Percentiles rank a stretch among this genome's conserved stretches.
Evolutionary conservation across 1,140 invertebrate genomes (phyloP).

Genomic region (Macrocentrus cingulum): DNA sequence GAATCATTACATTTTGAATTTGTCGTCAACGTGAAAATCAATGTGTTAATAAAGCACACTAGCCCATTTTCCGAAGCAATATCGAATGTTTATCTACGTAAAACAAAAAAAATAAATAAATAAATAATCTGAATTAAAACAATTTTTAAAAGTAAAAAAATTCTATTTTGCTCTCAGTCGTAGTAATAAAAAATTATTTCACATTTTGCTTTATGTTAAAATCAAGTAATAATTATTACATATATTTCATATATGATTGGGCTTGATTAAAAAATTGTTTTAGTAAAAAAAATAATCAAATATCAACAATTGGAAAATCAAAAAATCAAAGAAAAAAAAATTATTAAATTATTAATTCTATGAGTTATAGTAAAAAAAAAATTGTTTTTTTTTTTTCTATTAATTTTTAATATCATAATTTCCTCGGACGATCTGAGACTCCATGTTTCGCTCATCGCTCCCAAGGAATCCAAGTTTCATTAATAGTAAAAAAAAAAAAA

Average conservation of each 20-base stretch:
- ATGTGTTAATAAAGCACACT: conserved; percentile 6
- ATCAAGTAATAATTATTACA: conserved; percentile 1
- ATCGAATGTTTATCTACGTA: neutral
- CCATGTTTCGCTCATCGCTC: conserved; percentile 6
- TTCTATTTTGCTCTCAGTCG: no score
- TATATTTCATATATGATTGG: conserved; percentile 6
- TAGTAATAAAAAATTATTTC: conserved; percentile 12
- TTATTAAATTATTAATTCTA: no score
- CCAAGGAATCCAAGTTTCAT: conserved; percentile 3
- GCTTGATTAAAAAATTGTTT: neutral
- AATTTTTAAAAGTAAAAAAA: neutral
- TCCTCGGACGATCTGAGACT: conserved; percentile 13
- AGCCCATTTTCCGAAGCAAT: conserved; percentile 16
- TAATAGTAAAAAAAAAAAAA: neutral
- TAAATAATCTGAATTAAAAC: neutral
- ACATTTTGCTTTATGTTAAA: conserved; percentile 1
- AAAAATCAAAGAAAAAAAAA: no score
- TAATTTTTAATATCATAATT: no score
- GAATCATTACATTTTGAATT: neutral
- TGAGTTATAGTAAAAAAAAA: no score
- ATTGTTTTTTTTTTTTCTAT: no score
- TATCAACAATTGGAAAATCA: conserved; percentile 1
- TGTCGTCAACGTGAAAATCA: neutral
- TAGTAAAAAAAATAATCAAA: neutral
- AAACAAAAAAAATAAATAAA: neutral